Evolutionary conservation across 1,140 invertebrate genomes (phyloP).

Genomic region (Drosophila ananassae): DNA sequence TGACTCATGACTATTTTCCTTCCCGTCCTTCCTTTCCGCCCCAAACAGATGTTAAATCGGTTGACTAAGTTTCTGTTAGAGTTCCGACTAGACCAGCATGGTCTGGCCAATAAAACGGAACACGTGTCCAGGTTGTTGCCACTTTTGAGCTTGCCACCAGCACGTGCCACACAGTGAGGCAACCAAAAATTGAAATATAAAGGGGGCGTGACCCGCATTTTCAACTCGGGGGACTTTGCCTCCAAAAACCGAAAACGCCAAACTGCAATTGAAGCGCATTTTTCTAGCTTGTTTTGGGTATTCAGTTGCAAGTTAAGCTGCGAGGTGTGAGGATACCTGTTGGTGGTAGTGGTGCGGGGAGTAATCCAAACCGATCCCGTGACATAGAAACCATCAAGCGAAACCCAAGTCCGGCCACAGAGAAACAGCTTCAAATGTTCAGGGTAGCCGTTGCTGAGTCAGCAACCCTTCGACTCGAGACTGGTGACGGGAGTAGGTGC

Average conservation of each 20-base stretch:
- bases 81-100: constrained; percentile 27
- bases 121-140: constrained; percentile 55
- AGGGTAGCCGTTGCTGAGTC: constrained; percentile 51
- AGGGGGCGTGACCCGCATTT: constrained; percentile 72
- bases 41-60: constrained; percentile 23
- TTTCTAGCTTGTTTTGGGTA: constrained; percentile 74
- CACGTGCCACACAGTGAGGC: constrained; percentile 66
- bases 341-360: neutral
- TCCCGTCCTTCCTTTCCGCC: constrained; percentile 12
- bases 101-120: constrained; percentile 15
- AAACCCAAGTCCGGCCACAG: constrained; percentile 29
- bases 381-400: constrained; percentile 65
- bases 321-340: constrained; percentile 38
- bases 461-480: constrained; percentile 19
- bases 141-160: constrained; percentile 11
- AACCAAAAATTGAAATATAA: constrained; percentile 13
- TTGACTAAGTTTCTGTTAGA: constrained; percentile 35
- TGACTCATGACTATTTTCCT: constrained; percentile 41
- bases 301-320: constrained; percentile 56
- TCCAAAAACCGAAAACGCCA: constrained; percentile 29
- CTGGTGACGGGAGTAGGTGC: neutral
- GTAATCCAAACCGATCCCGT: constrained; percentile 61
- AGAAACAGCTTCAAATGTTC: constrained; percentile 52
- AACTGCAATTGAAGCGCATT: constrained; percentile 71
- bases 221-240: constrained; percentile 13